Base-by-base conservation (phyloP, 2,113 vertebrate genomes). In the Mastomys coucha region DNA sequence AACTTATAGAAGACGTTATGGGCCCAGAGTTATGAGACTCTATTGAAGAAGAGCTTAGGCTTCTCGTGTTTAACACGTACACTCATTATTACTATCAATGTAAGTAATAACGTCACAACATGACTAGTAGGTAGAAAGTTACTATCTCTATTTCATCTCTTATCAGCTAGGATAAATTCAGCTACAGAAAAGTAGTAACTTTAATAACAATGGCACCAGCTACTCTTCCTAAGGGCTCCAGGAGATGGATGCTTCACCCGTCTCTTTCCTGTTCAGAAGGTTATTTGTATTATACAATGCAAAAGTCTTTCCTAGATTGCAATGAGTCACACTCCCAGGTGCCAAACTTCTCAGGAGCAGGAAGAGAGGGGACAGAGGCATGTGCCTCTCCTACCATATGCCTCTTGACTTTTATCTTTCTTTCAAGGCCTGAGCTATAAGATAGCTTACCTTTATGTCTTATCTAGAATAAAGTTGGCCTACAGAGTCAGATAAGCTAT, bases 91-190 rank as follows among this genome's bases (percentile, higher is more conserved):
- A 51, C 1, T 45, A 86, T 19, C 31, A 13, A 45, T 39, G 89
- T 77, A 45, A 84, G 81, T 42, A 31, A 45, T 9, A 19, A 33
- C 82, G 17, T 19, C 58, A 92, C 22, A 92, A 86, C 91, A 60
- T 33, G 93, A 89, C 0, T 51, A 69, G 85, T 58, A 60, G 85
- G 56, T 51, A 0, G 7, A 73, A 80, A 22, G 13, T 0, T 49
- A 33, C 67, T 95, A 39, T 89, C 77, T 92, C 20, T 63, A 87
- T 91, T 93, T 88, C 36, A 63, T 24, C 85, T 33, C 53, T 5
- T 86, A 89, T 7, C 36, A 88, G 33, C 31, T 88, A 28, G 73
- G 56, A 88, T 39, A 45, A 33, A 77, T 91, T 82, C 14, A 42
- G 17, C 28, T 78, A 11, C 26, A 88, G 78, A 36, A 72, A 88